Evolutionary conservation across 2,888 invertebrate species (phyloP).

Genomic region (Himalopsyche anomala): DNA sequence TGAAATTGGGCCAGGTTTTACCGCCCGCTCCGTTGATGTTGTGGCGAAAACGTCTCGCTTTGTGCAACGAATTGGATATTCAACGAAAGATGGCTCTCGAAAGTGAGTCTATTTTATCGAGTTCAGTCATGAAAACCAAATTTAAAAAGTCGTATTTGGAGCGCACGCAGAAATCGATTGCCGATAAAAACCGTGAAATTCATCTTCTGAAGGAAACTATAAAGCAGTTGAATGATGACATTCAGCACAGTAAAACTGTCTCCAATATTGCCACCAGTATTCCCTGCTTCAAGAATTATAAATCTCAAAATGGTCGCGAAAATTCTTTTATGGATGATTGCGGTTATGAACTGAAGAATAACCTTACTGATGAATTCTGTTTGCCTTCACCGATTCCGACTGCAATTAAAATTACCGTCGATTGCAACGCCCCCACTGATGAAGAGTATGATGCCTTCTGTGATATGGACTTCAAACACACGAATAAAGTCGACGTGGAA

Average conservation of each 20-base stretch:
- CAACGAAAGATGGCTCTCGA: background rate
- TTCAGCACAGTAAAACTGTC: slow-evolving; percentile 46
- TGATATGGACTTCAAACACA: slow-evolving; percentile 37
- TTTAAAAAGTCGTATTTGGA: slow-evolving; percentile 46
- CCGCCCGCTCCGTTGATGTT: slow-evolving; percentile 52
- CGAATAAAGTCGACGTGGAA: slow-evolving; percentile 51
- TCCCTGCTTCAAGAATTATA: slow-evolving; percentile 55
- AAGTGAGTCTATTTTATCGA: slow-evolving; percentile 34
- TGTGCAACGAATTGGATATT: slow-evolving; percentile 19
- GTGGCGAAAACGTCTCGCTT: slow-evolving; percentile 44
- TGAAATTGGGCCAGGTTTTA: slow-evolving; percentile 55
- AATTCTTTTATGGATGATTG: background rate
- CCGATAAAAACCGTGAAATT: slow-evolving; percentile 46
- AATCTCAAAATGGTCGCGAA: background rate
- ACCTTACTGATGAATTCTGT: background rate
- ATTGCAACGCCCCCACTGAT: background rate
- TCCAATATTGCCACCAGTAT: slow-evolving; percentile 45
- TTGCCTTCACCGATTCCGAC: slow-evolving; percentile 43
- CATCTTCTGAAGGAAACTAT: slow-evolving; percentile 51
- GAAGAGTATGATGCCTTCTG: slow-evolving; percentile 39
- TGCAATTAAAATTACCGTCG: background rate
- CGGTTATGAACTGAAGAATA: slow-evolving; percentile 30
- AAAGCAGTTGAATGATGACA: slow-evolving; percentile 52
- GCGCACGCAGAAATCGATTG: slow-evolving; percentile 33
- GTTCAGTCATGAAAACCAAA: slow-evolving; percentile 50